Percentiles rank a stretch among this genome's conserved stretches.
Evolutionary conservation across 2,113 vertebrate species (phyloP).

Genomic region (Hystrix cristata): DNA sequence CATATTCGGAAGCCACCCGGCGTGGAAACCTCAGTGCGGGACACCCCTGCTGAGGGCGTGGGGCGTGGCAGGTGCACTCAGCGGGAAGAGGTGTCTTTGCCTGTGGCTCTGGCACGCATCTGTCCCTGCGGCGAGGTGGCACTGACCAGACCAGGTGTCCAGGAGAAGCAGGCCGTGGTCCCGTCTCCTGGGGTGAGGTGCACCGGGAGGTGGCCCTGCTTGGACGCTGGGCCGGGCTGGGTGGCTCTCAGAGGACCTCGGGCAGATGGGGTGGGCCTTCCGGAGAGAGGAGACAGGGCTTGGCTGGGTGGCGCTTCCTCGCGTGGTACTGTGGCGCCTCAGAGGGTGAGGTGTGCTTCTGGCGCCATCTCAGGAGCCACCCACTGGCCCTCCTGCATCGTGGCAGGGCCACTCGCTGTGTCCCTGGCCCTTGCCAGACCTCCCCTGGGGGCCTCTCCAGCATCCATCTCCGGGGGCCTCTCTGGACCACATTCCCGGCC

Average conservation of each 20-base stretch:
- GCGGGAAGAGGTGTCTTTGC: not conserved
- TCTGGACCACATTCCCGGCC: constrained; percentile 53
- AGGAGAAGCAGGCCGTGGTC: accelerated
- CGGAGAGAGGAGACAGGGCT: accelerated
- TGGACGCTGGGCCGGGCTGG: not conserved
- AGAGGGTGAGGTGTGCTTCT: not conserved
- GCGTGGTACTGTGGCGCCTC: accelerated
- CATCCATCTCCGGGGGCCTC: not conserved
- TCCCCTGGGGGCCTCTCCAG: not conserved
- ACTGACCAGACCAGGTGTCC: not conserved
- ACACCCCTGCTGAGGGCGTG: not conserved
- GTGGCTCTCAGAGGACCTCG: not conserved
- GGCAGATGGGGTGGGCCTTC: not conserved
- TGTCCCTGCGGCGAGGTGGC: not conserved
- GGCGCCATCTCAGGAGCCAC: not conserved
- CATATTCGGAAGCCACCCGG: not conserved
- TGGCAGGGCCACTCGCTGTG: not conserved
- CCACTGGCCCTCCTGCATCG: not conserved
- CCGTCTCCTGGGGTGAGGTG: accelerated
- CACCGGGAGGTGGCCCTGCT: accelerated
- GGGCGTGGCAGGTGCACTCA: not conserved
- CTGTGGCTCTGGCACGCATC: not conserved
- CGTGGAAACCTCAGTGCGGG: not conserved
- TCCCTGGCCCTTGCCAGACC: not conserved
- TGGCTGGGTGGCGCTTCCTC: not conserved